These are phyloP conservation scores for Meloidogyne exigua DNA, from an alignment of 1,140 invertebrate species.

Conservation along the genomic window DNA sequence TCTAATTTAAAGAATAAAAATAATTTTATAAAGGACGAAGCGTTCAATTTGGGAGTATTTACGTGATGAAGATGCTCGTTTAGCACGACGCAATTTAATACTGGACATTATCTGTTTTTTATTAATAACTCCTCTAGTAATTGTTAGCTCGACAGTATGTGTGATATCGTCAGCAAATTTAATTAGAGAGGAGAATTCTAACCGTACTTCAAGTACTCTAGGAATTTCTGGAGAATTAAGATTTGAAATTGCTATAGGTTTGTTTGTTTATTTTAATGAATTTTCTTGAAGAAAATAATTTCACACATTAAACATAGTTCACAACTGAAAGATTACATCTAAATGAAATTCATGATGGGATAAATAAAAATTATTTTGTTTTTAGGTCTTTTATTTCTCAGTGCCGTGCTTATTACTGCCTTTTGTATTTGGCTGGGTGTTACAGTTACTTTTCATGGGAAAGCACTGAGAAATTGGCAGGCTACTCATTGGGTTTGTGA, in stretches of 20 bases:
- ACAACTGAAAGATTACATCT: no score
- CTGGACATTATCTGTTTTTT: constrained; percentile 31
- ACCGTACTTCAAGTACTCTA: neutral
- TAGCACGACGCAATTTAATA: constrained; percentile 1
- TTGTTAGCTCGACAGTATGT: constrained; percentile 23
- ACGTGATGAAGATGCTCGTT: neutral
- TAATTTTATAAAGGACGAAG: constrained; percentile 1
- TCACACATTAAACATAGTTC: no score
- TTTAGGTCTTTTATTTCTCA: constrained; percentile 26
- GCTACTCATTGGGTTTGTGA: constrained; percentile 15
- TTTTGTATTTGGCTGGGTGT: constrained; percentile 25
- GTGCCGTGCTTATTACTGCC: constrained; percentile 7
- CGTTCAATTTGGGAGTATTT: constrained; percentile 24
- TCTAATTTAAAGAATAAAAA: neutral
- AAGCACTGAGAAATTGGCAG: constrained; percentile 15
- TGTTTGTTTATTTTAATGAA: neutral
- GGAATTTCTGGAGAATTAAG: constrained; percentile 6
- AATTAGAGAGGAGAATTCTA: neutral
- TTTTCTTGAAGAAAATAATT: no score
- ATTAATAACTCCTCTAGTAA: constrained; percentile 29
- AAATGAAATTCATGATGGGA: no score
- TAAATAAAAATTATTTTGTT: neutral
- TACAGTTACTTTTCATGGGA: constrained; percentile 17
- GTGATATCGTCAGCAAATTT: constrained; percentile 15
- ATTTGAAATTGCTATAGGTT: constrained; percentile 20